Percentiles rank a stretch among this genome's conserved stretches.
Conservation (phyloP, 2,797 vertebrate species). For the Simalia tracyae region DNA sequence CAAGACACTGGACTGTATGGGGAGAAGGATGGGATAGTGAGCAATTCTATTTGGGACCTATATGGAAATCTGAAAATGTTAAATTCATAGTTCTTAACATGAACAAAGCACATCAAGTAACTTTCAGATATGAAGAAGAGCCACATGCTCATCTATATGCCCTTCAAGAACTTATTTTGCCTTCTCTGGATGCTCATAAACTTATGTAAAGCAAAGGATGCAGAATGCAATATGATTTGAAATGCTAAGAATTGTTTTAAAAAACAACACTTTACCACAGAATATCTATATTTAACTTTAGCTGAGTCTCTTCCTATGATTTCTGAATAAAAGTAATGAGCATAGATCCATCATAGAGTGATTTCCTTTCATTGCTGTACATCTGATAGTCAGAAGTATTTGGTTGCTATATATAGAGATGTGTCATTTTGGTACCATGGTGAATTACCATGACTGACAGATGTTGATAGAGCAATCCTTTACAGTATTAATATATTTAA, state of each 20-base stretch:
- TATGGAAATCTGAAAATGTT: not conserved
- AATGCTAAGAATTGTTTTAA: not conserved
- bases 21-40: not conserved
- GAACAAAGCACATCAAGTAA: constrained; percentile 25
- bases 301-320: not conserved
- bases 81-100: constrained; percentile 23
- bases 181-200: not conserved
- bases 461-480: not conserved
- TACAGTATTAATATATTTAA: not conserved
- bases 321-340: not conserved
- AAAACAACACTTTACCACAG: not conserved
- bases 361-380: not conserved
- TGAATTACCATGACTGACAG: not conserved
- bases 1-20: constrained; percentile 48
- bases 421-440: not conserved
- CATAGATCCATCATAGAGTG: not conserved
- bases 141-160: not conserved
- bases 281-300: not conserved
- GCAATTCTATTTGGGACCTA: not conserved
- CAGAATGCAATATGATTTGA: not conserved
- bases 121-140: not conserved
- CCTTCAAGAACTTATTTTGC: not conserved
- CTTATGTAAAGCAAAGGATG: not conserved
- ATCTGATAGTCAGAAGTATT: not conserved
- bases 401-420: not conserved